Base-by-base conservation (phyloP, 2,888 invertebrate genomes). In the Automeris io region DNA sequence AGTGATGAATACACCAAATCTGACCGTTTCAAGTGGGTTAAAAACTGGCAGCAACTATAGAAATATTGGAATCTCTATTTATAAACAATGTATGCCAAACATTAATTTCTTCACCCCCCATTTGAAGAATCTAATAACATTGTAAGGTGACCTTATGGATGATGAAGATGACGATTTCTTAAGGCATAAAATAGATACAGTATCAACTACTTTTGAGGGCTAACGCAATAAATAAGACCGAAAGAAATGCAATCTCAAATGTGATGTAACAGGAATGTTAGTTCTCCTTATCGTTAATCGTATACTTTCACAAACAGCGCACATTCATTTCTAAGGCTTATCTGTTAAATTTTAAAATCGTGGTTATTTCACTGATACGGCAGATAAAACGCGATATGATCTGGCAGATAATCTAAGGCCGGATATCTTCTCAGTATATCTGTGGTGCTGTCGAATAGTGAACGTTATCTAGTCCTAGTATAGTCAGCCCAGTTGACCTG, bases 321-420 rank as follows among this genome's bases (percentile, higher is more conserved):
- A 19, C 24, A 31, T 41, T 46, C 34, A 11, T 46, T 34, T 47
- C 45, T 51, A 40, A 41, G 46, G 47, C 43, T 24, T 50, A 33
- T 25, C 24, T 13, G 6, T 23, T 22, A 19, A 31, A 44, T 37
- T 43, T 45, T 47, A 49, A 35, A 47, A 43, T 26, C 18, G 34
- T 34, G 40, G 40, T 45, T 47, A 16, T 16, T 29, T 16, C 16
- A 29, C 16, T 3, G 29, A 29, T n/a, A 16, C 16, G 8, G 1
- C n/a, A 29, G 29, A 29, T 29, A 29, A 29, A 16, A 29, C 5
- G 16, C 29, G 29, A 29, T 29, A 29, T n/a, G 29, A 29, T 29
- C 16, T n/a, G 16, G 8, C 16, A 16, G 29, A n/a, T 29, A 29
- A 29, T 29, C 29, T 29, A 4, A 16, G 7, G 8, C 16, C 6